phyloP scores from a whole-genome alignment of 2,797 vertebrate genomes.

The Odontamblyopus lacepedii region DNA sequence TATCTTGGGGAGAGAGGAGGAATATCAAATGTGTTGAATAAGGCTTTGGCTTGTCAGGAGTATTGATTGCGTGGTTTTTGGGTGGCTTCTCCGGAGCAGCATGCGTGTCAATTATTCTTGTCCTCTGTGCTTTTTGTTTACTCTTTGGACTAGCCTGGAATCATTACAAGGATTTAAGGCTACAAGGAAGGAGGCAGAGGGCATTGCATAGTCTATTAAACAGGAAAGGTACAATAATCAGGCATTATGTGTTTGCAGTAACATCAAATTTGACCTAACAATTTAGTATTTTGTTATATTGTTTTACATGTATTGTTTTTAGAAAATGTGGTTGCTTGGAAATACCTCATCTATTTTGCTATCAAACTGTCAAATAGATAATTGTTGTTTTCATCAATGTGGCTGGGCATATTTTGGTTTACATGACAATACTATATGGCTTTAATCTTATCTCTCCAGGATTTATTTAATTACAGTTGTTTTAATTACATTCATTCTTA shows the following conservation, averaged over 20 bases:
- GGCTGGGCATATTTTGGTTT: too few relatives aligned
- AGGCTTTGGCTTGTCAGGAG: slow-evolving; percentile 69
- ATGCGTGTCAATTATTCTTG: slow-evolving; percentile 11
- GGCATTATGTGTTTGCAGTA: background rate
- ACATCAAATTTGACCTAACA: too few relatives aligned
- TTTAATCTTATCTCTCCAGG: too few relatives aligned
- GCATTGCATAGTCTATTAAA: slow-evolving; percentile 16
- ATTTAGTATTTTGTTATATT: too few relatives aligned
- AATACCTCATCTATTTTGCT: too few relatives aligned
- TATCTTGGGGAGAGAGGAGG: slow-evolving; percentile 63
- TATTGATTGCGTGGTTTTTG: slow-evolving; percentile 71
- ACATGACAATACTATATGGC: too few relatives aligned
- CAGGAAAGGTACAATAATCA: background rate
- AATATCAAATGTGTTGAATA: slow-evolving; percentile 72
- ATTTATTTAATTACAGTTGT: too few relatives aligned
- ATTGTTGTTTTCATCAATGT: too few relatives aligned
- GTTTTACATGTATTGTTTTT: too few relatives aligned
- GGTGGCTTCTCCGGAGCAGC: slow-evolving; percentile 39
- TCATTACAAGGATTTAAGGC: slow-evolving; percentile 49
- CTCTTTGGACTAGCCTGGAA: slow-evolving; percentile 27
- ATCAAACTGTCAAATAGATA: too few relatives aligned
- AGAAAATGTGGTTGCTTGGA: too few relatives aligned
- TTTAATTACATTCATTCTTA: background rate
- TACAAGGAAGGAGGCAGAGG: slow-evolving; percentile 27
- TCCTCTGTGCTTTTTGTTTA: slow-evolving; percentile 38